Evolutionary conservation across 2,797 vertebrate species (phyloP), one percentile per base, ranked within the genome.

Genomic region (Taenioides sp.): DNA sequence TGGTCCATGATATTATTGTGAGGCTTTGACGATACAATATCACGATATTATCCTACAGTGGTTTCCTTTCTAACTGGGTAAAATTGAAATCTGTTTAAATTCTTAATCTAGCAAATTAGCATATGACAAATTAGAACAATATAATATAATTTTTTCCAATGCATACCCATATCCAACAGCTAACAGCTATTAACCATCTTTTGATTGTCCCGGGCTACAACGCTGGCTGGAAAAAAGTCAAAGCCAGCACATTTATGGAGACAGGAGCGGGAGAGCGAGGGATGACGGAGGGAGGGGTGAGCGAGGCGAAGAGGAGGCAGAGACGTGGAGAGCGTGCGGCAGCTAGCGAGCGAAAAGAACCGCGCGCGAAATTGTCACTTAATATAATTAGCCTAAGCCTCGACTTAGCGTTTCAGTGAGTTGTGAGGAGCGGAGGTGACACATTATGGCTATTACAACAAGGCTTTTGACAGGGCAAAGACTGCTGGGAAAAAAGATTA

Each of bases 151-250:
- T 87, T 86, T 80, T 84, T 87, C 84, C 79, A 75, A 79, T 86
- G 82, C 84, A 81, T 75, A 86, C 75, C 80, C 82, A 78, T 80
- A 79, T 95, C 94, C 94, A 95, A 96, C 96, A 97, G 96, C 97
- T 96, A 97, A 96, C 95, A 95, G 94, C 95, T 95, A 96, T 97
- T 97, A 98, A 96, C 94, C 92, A 95, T 94, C 75, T 95, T 93
- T 37, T 10, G 34, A 10, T 37, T 96, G 95, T 96, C 95, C 96
- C 95, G 91, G 95, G 95, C 95, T 94, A 94, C 95, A 94, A 94
- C 93, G 94, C 94, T 94, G 95, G 95, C 95, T 95, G 96, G 95
- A 96, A 54, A 52, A 95, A 96, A 94, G 93, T 93, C 96, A 95
- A 95, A 96, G 95, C 95, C 93, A 92, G 95, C 94, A 95, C 94